A percentile compares a stretch with the other conserved stretches of the same genome.
These are phyloP conservation scores for Apoda limacodes DNA, from an alignment of 2,888 invertebrate species.

Conservation along the genomic window DNA sequence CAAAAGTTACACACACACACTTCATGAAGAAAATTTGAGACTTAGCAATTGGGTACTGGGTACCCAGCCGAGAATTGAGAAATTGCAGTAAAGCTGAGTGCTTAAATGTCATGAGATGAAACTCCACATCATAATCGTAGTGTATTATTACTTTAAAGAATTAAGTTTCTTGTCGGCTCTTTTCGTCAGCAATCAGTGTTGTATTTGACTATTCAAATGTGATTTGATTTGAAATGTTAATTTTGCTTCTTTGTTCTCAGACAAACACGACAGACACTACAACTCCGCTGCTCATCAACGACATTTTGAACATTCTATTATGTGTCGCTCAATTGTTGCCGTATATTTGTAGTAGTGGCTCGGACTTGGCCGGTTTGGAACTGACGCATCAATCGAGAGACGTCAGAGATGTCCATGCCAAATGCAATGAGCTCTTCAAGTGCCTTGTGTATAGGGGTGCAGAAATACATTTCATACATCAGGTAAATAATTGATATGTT, in stretches of 20 bases:
- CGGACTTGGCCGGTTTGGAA: slow-evolving; percentile 71
- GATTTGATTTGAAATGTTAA: not conserved
- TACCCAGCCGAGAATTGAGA: too few relatives aligned
- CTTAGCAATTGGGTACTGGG: too few relatives aligned
- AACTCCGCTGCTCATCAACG: slow-evolving; percentile 71
- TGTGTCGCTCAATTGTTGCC: slow-evolving; percentile 81
- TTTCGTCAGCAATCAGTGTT: too few relatives aligned
- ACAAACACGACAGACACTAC: slow-evolving; percentile 72
- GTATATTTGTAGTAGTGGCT: slow-evolving; percentile 73
- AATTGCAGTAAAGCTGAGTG: too few relatives aligned
- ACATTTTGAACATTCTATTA: slow-evolving; percentile 80
- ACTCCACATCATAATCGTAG: too few relatives aligned
- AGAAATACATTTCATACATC: slow-evolving; percentile 79
- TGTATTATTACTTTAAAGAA: too few relatives aligned
- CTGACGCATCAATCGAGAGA: slow-evolving; percentile 73
- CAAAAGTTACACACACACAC: too few relatives aligned
- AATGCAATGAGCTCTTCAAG: slow-evolving; percentile 82
- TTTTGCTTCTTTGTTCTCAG: slow-evolving; percentile 46
- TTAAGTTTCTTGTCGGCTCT: too few relatives aligned
- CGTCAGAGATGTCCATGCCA: slow-evolving; percentile 84
- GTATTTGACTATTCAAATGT: too few relatives aligned
- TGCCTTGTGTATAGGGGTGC: slow-evolving; percentile 81
- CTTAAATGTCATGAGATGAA: too few relatives aligned
- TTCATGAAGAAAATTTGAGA: too few relatives aligned
- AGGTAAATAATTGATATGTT: slow-evolving; percentile 74